These are phyloP conservation scores for Lasioglossum pauxillum DNA, from an alignment of 2,888 invertebrate species.

Conservation along the genomic window DNA sequence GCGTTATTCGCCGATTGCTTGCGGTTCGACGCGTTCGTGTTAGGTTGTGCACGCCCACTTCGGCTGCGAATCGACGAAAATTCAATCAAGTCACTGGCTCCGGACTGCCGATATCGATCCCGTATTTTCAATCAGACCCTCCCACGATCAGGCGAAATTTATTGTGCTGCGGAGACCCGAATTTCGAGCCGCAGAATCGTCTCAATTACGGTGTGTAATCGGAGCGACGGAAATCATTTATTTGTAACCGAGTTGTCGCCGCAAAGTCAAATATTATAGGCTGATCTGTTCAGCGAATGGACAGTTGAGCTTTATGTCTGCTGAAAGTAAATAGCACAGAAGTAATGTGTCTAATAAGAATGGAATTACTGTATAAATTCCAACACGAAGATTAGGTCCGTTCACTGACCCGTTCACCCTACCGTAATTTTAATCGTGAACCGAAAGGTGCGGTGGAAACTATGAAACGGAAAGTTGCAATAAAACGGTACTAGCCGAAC, in stretches of 20 bases:
- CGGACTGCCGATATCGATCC: constrained; percentile 21
- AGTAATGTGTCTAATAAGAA: too few species aligned
- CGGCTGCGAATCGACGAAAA: constrained; percentile 50
- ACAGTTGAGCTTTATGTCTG: not conserved
- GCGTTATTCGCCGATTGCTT: constrained; percentile 5
- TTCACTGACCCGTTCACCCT: not conserved
- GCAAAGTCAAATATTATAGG: not conserved
- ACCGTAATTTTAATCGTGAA: not conserved
- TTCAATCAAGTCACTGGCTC: constrained; percentile 49
- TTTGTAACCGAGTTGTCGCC: not conserved
- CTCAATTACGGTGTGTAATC: not conserved
- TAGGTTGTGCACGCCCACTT: constrained; percentile 35
- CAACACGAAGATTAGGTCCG: not conserved
- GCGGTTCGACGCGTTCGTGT: not conserved
- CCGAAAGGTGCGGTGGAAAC: not conserved
- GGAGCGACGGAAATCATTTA: not conserved
- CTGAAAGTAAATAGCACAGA: too few species aligned
- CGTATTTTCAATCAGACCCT: constrained; percentile 33
- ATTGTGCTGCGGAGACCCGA: not conserved
- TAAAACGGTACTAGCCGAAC: not conserved
- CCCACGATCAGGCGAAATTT: not conserved
- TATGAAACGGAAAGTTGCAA: not conserved
- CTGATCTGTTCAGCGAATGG: not conserved
- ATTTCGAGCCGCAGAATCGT: not conserved
- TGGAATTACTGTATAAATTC: too few species aligned